Evolutionary conservation across 1,140 invertebrate species (phyloP).

Genomic region (Drosophila albomicans): DNA sequence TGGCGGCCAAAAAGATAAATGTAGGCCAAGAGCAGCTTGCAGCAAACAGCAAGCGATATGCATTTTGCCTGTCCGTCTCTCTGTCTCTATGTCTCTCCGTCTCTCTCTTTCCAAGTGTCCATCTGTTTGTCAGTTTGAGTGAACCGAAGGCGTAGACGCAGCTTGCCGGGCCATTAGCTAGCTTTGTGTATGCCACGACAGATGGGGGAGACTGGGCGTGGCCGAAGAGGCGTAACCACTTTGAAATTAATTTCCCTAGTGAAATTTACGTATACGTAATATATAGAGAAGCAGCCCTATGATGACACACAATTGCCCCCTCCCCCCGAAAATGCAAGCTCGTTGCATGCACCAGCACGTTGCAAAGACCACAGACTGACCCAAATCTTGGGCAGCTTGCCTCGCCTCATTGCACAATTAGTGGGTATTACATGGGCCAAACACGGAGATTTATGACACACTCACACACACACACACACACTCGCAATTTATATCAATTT

Average conservation of each 20-base stretch:
- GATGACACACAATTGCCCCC: conserved; percentile 9
- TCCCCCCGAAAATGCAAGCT: conserved; percentile 1
- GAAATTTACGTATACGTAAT: conserved; percentile 52
- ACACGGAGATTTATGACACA: conserved; percentile 29
- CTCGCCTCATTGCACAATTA: conserved; percentile 27
- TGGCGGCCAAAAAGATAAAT: conserved; percentile 41
- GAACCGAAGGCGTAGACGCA: conserved; percentile 26
- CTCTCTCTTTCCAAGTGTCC: not conserved
- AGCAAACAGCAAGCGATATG: conserved; percentile 28
- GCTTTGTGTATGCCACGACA: conserved; percentile 2
- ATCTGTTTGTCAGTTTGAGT: conserved; percentile 21
- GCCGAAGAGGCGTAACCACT: conserved; percentile 31
- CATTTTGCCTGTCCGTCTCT: conserved; percentile 7
- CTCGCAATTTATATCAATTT: conserved; percentile 16
- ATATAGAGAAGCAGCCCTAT: not conserved
- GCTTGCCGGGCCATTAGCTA: conserved; percentile 43
- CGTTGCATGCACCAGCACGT: not conserved
- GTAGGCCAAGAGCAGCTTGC: conserved; percentile 38
- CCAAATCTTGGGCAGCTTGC: conserved; percentile 27
- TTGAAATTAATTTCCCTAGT: conserved; percentile 57
- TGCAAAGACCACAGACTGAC: conserved; percentile 14
- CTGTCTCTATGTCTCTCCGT: not conserved
- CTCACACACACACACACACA: not conserved
- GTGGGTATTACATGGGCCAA: conserved; percentile 3
- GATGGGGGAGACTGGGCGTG: not conserved